Conservation (phyloP, 2,888 invertebrate genomes). For the Enoplolaimus lenunculus region DNA sequence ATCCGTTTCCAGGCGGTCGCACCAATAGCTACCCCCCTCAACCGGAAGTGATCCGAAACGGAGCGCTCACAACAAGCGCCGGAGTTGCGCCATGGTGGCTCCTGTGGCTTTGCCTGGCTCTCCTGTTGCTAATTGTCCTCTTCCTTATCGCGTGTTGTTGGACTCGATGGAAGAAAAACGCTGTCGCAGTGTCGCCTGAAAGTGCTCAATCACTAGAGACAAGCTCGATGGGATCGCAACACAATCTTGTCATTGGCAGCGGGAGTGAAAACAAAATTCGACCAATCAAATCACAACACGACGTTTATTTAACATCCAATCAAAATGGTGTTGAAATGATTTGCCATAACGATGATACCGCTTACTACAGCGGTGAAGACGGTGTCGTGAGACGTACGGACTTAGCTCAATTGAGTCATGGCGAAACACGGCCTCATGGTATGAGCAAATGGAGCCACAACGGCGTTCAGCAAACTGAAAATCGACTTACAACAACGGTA, state of each 20-base stretch:
- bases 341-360: neutral
- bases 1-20: conserved; percentile 19
- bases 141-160: conserved; percentile 15
- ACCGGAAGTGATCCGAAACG: conserved; percentile 7
- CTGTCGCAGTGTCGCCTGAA: neutral
- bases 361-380: neutral
- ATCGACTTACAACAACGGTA: neutral
- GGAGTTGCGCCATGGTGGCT: neutral
- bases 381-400: neutral
- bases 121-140: conserved; percentile 15
- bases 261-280: neutral
- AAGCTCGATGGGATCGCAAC: neutral
- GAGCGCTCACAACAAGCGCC: neutral
- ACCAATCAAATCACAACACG: too few relatives aligned
- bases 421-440: neutral
- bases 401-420: too few relatives aligned
- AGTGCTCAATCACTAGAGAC: neutral
- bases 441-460: neutral
- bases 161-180: conserved; percentile 2
- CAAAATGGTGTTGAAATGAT: neutral
- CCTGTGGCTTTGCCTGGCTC: conserved; percentile 1
- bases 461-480: neutral
- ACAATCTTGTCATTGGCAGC: neutral
- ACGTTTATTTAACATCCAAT: too few relatives aligned
- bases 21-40: conserved; percentile 19